These are phyloP conservation scores for Araneus ventricosus DNA, from an alignment of 1,140 invertebrate genomes.

Conservation along the genomic window DNA sequence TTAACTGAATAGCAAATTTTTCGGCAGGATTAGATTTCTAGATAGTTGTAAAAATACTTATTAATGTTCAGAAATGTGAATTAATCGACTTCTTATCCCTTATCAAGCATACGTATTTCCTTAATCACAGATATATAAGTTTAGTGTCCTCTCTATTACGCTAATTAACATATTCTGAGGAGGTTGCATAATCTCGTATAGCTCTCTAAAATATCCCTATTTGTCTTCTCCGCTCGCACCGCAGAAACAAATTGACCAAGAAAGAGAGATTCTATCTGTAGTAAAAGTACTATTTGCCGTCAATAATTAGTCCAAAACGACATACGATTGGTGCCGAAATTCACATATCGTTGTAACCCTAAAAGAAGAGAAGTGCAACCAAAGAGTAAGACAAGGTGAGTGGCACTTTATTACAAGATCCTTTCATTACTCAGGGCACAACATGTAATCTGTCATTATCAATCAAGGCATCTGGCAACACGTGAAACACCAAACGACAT, in stretches of 20 bases:
- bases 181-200: too few species aligned
- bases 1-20: too few species aligned
- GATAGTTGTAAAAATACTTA: too few species aligned
- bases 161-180: too few species aligned
- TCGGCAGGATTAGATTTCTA: too few species aligned
- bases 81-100: too few species aligned
- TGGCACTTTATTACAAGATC: slow-evolving; percentile 70
- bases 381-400: slow-evolving; percentile 44
- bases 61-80: too few species aligned
- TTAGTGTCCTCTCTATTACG: too few species aligned
- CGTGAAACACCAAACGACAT: slow-evolving; percentile 47
- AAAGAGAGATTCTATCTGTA: neutral
- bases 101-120: too few species aligned
- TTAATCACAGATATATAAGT: too few species aligned
- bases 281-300: neutral
- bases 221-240: neutral
- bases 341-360: slow-evolving; percentile 35
- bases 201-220: neutral
- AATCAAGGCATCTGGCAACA: slow-evolving; percentile 69
- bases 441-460: slow-evolving; percentile 72
- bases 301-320: slow-evolving; percentile 46
- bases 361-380: neutral
- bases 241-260: neutral
- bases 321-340: slow-evolving; percentile 49
- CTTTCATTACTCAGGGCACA: slow-evolving; percentile 69